Conservation (phyloP, 2,113 vertebrate genomes). For the Proterorhinus semilunaris region DNA sequence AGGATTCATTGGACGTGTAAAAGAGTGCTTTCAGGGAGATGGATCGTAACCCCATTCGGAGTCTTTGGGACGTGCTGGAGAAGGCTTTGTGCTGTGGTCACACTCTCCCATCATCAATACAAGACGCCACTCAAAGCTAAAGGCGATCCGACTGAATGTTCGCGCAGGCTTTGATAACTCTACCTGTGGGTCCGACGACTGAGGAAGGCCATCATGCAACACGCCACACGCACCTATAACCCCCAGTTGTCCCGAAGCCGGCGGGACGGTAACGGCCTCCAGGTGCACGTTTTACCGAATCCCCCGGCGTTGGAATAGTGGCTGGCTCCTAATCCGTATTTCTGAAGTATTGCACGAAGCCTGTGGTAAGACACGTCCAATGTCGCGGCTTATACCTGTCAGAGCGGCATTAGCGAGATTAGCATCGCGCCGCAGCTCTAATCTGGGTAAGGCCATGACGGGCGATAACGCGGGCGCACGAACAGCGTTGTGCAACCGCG, state of each 20-base stretch:
- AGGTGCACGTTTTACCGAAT: not conserved
- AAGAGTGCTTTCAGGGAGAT: too few relatives aligned
- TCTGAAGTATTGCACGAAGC: constrained; percentile 34
- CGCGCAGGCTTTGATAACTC: too few relatives aligned
- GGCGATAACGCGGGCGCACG: constrained; percentile 15
- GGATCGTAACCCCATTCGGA: too few relatives aligned
- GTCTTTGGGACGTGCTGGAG: too few relatives aligned
- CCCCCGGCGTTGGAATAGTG: not conserved
- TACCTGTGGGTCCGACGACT: too few relatives aligned
- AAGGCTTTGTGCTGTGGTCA: too few relatives aligned
- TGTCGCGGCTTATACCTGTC: constrained; percentile 52
- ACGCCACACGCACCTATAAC: too few relatives aligned
- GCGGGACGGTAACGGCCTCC: not conserved
- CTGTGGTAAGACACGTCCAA: constrained; percentile 15
- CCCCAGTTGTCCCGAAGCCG: not conserved
- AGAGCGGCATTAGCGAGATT: constrained; percentile 49
- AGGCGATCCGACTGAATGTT: too few relatives aligned
- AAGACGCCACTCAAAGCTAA: too few relatives aligned
- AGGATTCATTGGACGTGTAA: too few relatives aligned
- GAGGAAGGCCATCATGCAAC: too few relatives aligned
- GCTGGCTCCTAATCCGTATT: constrained; percentile 17
- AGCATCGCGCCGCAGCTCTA: constrained; percentile 31
- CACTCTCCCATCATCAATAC: too few relatives aligned
- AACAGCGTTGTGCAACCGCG: constrained; percentile 3
- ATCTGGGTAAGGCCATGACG: constrained; percentile 11